Conservation (phyloP, 2,113 vertebrate genomes). For the Nesogale talazaci region DNA sequence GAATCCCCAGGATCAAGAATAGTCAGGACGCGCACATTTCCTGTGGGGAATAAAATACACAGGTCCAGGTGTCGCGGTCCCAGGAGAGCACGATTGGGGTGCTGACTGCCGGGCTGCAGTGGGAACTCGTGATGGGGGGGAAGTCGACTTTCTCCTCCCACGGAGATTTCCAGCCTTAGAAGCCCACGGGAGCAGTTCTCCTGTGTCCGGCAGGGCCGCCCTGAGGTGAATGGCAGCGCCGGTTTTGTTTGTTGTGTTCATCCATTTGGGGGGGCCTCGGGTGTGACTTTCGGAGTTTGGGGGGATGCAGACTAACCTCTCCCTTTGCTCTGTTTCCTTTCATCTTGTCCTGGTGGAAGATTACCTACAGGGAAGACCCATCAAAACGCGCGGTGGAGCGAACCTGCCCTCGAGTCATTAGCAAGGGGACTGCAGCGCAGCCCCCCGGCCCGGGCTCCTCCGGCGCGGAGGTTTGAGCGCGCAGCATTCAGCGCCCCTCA, state of each 20-base stretch:
- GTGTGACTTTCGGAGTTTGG: background rate
- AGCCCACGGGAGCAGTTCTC: too few relatives aligned
- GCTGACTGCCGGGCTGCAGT: too few relatives aligned
- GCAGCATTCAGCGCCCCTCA: rapidly evolving
- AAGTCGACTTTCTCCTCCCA: too few relatives aligned
- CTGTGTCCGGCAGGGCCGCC: too few relatives aligned
- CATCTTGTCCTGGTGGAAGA: conserved; percentile 74
- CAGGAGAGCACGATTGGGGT: too few relatives aligned
- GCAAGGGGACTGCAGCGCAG: conserved; percentile 60
- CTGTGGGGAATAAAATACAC: background rate
- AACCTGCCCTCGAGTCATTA: conserved; percentile 86
- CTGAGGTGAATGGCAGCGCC: too few relatives aligned
- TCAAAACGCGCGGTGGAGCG: conserved; percentile 92
- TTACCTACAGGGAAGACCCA: conserved; percentile 85
- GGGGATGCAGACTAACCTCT: background rate
- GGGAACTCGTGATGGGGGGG: too few relatives aligned
- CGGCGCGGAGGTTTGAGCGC: conserved; percentile 79
- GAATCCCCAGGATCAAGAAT: background rate
- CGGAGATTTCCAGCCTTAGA: too few relatives aligned
- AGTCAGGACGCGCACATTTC: background rate
- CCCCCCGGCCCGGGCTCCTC: conserved; percentile 73
- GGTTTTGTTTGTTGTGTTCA: too few relatives aligned
- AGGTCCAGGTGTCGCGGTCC: background rate
- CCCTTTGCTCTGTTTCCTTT: background rate
- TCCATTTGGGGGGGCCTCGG: too few relatives aligned